These are phyloP conservation scores for Euclidia mi DNA, from an alignment of 2,888 invertebrate species.

Conservation along the genomic window DNA sequence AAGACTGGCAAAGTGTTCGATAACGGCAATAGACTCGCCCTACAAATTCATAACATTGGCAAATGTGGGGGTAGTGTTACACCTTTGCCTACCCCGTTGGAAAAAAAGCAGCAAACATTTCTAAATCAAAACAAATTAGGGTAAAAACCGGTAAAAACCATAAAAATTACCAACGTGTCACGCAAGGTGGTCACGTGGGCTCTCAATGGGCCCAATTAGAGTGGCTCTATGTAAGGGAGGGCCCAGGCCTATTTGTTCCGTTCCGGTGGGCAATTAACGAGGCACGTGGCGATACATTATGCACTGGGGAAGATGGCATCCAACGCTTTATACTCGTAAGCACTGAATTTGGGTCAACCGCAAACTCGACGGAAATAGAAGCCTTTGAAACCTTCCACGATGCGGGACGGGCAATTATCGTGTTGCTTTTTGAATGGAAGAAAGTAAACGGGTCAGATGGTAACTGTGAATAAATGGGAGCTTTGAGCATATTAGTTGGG, in stretches of 20 bases:
- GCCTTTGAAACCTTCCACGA: constrained; percentile 39
- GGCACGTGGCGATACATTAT: constrained; percentile 64
- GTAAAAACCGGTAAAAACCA: no score
- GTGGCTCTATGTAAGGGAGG: constrained; percentile 49
- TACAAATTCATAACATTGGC: no score
- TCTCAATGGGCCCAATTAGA: constrained; percentile 80
- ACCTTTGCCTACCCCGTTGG: no score
- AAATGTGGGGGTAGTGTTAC: no score
- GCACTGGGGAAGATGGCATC: constrained; percentile 59
- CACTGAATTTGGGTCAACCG: constrained; percentile 50
- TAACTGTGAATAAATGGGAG: constrained; percentile 19
- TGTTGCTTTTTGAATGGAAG: constrained; percentile 30
- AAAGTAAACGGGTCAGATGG: constrained; percentile 20
- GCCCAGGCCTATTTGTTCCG: constrained; percentile 50
- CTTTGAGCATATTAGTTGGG: constrained; percentile 13
- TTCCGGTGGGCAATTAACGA: constrained; percentile 64
- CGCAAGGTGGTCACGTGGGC: constrained; percentile 65
- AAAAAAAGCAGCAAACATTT: constrained; percentile 12
- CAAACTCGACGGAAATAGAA: constrained; percentile 38
- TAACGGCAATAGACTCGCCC: no score
- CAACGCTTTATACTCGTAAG: constrained; percentile 47
- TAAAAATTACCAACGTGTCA: constrained; percentile 64
- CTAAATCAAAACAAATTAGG: constrained; percentile 24
- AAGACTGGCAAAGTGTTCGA: no score
- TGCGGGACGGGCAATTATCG: constrained; percentile 20